Conservation (phyloP, 2,888 invertebrate species). For the Melanargia galathea region DNA sequence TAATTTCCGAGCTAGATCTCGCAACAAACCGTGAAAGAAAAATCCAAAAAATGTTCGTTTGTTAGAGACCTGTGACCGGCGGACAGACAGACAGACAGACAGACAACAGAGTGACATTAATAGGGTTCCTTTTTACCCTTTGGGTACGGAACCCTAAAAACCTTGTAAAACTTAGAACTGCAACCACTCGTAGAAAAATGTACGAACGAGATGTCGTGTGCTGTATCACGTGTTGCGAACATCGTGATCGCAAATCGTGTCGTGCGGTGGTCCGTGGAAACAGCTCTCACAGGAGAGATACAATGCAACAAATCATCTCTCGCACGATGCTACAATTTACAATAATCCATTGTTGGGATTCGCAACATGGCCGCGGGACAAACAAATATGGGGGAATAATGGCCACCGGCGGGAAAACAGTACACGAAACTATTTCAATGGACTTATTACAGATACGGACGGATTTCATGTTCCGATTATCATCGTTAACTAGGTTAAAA, state of each 20-base stretch:
- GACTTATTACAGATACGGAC: constrained; percentile 14
- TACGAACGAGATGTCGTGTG: background rate
- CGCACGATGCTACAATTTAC: constrained; percentile 47
- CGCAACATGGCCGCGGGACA: constrained; percentile 36
- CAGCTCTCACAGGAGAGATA: constrained; percentile 21
- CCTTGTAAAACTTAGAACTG: too few species aligned
- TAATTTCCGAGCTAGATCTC: too few species aligned
- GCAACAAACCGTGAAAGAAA: too few species aligned
- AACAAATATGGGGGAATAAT: constrained; percentile 37
- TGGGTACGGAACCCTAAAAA: too few species aligned
- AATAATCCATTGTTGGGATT: constrained; percentile 47
- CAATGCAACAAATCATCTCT: constrained; percentile 49
- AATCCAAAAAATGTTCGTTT: too few species aligned
- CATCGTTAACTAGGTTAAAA: background rate
- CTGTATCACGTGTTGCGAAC: background rate
- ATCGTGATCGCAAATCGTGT: background rate
- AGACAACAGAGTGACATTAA: too few species aligned
- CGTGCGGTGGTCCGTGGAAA: constrained; percentile 2
- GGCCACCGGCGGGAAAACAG: constrained; percentile 31
- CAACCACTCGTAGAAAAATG: background rate
- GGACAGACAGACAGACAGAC: too few species aligned
- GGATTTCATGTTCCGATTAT: constrained; percentile 18
- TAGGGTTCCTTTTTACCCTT: too few species aligned
- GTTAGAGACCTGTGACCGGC: too few species aligned
- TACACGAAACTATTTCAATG: constrained; percentile 24